Conservation (phyloP, 2,888 invertebrate genomes). For the Mythimna albipuncta region DNA sequence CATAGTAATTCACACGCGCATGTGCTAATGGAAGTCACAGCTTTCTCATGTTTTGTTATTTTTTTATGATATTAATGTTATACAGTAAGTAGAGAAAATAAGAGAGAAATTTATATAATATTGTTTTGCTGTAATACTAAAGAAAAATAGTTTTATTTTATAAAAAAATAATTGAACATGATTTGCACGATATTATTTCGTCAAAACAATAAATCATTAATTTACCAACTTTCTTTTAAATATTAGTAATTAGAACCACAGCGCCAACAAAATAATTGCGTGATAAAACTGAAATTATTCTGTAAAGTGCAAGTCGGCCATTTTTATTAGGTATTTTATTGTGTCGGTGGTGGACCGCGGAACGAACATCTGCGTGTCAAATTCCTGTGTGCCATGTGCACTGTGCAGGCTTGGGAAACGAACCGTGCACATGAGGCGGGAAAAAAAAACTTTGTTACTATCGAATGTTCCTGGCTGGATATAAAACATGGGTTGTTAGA, state of each 20-base stretch:
- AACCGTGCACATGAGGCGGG: conserved; percentile 81
- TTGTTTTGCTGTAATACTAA: not conserved
- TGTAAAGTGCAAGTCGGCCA: conserved; percentile 73
- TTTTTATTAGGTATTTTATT: conserved; percentile 87
- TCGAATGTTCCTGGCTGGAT: conserved; percentile 57
- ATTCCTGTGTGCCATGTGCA: conserved; percentile 89
- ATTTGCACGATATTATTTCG: not conserved
- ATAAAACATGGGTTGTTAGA: not conserved
- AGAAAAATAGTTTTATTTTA: not conserved
- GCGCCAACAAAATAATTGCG: conserved; percentile 18
- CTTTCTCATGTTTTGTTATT: conserved; percentile 69
- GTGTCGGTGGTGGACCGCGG: conserved; percentile 83
- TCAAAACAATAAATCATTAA: not conserved
- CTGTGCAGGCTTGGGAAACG: conserved; percentile 88
- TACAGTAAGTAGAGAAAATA: not conserved
- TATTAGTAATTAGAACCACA: conserved; percentile 1
- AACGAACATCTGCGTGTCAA: conserved; percentile 90
- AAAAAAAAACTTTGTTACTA: conserved; percentile 75
- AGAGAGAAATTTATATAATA: not conserved
- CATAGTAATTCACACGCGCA: conserved; percentile 71
- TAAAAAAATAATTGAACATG: not conserved
- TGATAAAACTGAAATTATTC: conserved; percentile 42
- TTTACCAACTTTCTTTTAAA: not conserved
- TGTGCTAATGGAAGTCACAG: conserved; percentile 75
- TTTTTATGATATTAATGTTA: conserved; percentile 7